Conservation (phyloP, 2,797 vertebrate species). For the Aphelocoma californica region DNA sequence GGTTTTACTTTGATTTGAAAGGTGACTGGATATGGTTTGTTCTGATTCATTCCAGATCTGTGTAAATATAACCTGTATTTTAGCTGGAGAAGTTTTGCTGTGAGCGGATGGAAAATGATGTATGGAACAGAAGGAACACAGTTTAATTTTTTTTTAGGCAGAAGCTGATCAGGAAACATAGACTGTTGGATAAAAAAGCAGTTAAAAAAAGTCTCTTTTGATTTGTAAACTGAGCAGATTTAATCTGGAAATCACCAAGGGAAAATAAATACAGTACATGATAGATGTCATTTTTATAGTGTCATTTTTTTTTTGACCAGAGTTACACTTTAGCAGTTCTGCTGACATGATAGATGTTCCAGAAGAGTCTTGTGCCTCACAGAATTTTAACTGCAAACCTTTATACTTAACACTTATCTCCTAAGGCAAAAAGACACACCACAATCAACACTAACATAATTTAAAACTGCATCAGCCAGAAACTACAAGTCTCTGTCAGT, state of each 20-base stretch:
- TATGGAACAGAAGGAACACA: neutral
- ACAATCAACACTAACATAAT: slow-evolving; percentile 52
- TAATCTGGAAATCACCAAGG: slow-evolving; percentile 68
- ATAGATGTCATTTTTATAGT: slow-evolving; percentile 70
- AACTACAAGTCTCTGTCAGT: neutral
- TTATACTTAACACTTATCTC: slow-evolving; percentile 35
- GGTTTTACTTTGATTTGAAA: neutral
- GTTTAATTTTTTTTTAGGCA: neutral
- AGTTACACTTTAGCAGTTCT: slow-evolving; percentile 65
- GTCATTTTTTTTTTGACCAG: slow-evolving; percentile 65
- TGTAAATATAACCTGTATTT: slow-evolving; percentile 32
- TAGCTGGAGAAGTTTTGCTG: slow-evolving; percentile 3
- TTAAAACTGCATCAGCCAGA: slow-evolving; percentile 22
- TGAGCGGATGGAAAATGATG: slow-evolving; percentile 8
- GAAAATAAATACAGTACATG: slow-evolving; percentile 66
- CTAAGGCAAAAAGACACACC: slow-evolving; percentile 18
- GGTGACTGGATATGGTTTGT: neutral
- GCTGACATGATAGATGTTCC: slow-evolving; percentile 46
- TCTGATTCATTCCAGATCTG: neutral
- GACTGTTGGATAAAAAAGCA: slow-evolving; percentile 15
- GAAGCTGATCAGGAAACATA: neutral
- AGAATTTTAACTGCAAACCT: slow-evolving; percentile 45
- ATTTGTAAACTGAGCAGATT: slow-evolving; percentile 61
- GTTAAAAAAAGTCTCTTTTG: slow-evolving; percentile 14
- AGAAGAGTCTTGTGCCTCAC: neutral